Evolutionary conservation across 2,888 invertebrate species (phyloP), one percentile per base, ranked within the genome.

Genomic region (Zele albiditarsus): DNA sequence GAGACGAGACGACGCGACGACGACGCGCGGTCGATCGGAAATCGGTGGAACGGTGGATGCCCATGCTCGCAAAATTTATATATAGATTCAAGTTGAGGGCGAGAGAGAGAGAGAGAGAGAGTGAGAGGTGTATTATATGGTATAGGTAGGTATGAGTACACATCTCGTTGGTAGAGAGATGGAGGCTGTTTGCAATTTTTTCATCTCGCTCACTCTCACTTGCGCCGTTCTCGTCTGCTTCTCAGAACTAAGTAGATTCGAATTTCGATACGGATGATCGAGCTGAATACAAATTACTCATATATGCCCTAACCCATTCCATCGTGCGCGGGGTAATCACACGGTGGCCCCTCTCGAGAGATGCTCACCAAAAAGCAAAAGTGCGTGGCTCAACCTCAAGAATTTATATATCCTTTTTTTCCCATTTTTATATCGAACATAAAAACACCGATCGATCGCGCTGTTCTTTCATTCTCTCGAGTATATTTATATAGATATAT

Each of bases 231-330:
- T 74, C 73, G 71, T 76, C 49, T 70, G 78, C 71, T 88, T 89
- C 88, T 88, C 88, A 89, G 89, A 89, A 89, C 89, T 89, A 89
- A 89, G 89, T 89, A 89, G 89, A 89, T 89, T 89, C 87, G 89
- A 89, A 89, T 89, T 89, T 89, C 88, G 89, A 89, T 89, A 89
- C 89, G 89, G 89, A 89, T 89, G 89, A 89, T 88, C 89, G 88
- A 86, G 88, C 88, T 89, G 89, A 89, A 89, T 89, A 89, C 89
- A 89, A 89, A 89, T 89, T 89, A 89, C 89, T 89, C 87, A 88
- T 88, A 89, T 87, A 86, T 88, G 84, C 86, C 84, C 83, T 84
- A 82, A 85, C 82, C 83, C 84, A 81, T 80, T 71, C 75, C 79
- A 79, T 80, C 80, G 75, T 76, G 60, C 66, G 76, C 53, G 53